Conservation (phyloP, 2,797 vertebrate genomes). For the Enteromius trimaculatus region DNA sequence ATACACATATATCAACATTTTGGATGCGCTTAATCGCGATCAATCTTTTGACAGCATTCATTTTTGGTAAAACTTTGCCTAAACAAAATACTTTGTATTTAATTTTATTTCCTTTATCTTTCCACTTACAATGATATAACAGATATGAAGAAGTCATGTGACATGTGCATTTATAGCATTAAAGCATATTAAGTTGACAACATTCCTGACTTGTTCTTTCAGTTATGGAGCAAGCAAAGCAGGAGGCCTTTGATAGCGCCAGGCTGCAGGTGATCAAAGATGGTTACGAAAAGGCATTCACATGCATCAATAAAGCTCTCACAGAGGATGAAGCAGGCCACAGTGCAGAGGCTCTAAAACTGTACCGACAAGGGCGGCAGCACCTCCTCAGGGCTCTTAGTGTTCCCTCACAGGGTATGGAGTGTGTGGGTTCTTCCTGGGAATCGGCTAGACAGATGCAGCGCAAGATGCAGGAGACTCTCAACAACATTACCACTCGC, state of each 20-base stretch:
- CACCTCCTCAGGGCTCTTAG: slow-evolving; percentile 86
- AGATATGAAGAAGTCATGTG: background rate
- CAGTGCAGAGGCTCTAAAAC: slow-evolving; percentile 81
- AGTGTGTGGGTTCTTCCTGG: slow-evolving; percentile 82
- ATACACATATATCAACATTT: too few relatives aligned
- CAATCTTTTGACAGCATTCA: too few relatives aligned
- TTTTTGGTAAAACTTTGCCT: too few relatives aligned
- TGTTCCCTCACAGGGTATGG: slow-evolving; percentile 78
- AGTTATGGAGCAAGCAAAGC: slow-evolving; percentile 82
- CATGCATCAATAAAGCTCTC: slow-evolving; percentile 89
- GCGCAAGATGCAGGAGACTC: slow-evolving; percentile 91
- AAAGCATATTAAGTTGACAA: background rate
- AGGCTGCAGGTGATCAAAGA: slow-evolving; percentile 89
- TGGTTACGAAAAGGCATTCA: slow-evolving; percentile 88
- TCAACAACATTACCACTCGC: slow-evolving; percentile 87
- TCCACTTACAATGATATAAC: background rate
- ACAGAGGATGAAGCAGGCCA: slow-evolving; percentile 87
- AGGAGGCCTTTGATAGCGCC: slow-evolving; percentile 80
- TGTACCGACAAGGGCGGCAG: slow-evolving; percentile 86
- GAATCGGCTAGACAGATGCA: slow-evolving; percentile 92
- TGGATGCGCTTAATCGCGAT: too few relatives aligned
- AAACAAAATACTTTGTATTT: too few relatives aligned
- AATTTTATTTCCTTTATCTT: too few relatives aligned
- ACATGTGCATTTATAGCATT: background rate
- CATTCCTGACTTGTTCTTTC: slow-evolving; percentile 19